Base-by-base conservation (phyloP, 2,113 vertebrate species). In the Fregetta grallaria region DNA sequence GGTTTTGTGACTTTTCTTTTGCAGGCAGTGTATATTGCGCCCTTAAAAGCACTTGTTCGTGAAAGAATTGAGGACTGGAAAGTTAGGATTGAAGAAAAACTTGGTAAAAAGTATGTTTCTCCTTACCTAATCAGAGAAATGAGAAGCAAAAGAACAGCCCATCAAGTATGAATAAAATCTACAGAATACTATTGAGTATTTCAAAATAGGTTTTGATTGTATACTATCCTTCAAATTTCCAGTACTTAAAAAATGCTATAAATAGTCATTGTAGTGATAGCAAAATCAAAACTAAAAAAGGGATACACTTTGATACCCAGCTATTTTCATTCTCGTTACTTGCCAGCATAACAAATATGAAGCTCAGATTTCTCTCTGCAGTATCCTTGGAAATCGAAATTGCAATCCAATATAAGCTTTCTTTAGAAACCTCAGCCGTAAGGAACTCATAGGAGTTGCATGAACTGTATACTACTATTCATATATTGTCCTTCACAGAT, bases 51-150 rank as follows among this genome's bases (percentile, higher is more conserved):
- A 30, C 97, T 99, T 6, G 99, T 99, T 71, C 98, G 99, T 88
- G 99, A 99, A 93, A 98, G 99, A 98, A 99, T 99, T 78, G 99
- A 99, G 93, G 99, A 99, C 94, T 99, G 99, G 99, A 99, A 99
- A 98, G 40, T 99, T 94, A 98, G 99, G 92, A 99, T 99, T 86
- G 99, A 99, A 97, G 98, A 99, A 97, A 99, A 99, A 88, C 99
- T 99, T 93, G 99, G 99, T 68, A 99, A 99, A 98, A 99, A 98
- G 99, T 99, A 98, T 98, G 99, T 98, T 96, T 94, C 61, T 92
- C 21, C 42, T 96, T 94, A 61, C 71, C 90, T 86, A 83, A 50
- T 96, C 59, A 96, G 53, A 93, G 83, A 80, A 92, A 92, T 92
- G 14, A 80, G 73, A 87, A 63, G 21, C 49, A 47, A 75, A 94